phyloP scores from a whole-genome alignment of 2,888 invertebrate genomes.

The Eurytoma californica region DNA sequence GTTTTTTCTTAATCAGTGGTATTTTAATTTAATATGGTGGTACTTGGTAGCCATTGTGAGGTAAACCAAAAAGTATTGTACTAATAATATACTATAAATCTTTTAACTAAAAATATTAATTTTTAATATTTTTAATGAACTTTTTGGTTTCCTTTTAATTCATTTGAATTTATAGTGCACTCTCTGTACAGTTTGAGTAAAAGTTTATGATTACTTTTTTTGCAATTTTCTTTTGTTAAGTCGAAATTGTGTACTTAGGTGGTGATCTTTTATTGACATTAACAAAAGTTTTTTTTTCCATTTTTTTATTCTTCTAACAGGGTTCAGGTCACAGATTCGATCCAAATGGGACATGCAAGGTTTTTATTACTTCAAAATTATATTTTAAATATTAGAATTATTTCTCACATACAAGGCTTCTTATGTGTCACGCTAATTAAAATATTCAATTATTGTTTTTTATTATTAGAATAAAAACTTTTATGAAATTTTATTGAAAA shows the following conservation, averaged over 20 bases:
- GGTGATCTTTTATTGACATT: slow-evolving; percentile 19
- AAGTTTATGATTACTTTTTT: background rate
- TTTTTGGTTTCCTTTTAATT: slow-evolving; percentile 22
- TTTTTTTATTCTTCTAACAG: slow-evolving; percentile 46
- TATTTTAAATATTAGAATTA: slow-evolving; percentile 30
- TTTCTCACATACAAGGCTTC: slow-evolving; percentile 41
- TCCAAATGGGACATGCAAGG: slow-evolving; percentile 56
- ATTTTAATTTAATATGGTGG: too few relatives aligned
- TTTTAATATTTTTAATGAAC: background rate
- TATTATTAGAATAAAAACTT: too few relatives aligned
- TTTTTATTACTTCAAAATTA: slow-evolving; percentile 53
- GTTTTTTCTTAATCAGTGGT: background rate
- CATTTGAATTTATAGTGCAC: slow-evolving; percentile 1
- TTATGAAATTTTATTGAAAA: too few relatives aligned
- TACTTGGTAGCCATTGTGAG: slow-evolving; percentile 30
- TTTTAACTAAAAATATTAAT: background rate
- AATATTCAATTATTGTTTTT: background rate
- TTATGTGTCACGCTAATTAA: slow-evolving; percentile 23
- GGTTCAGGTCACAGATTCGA: slow-evolving; percentile 55
- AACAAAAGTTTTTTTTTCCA: slow-evolving; percentile 49
- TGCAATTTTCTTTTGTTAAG: slow-evolving; percentile 10
- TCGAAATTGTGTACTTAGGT: slow-evolving; percentile 4
- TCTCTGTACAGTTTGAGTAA: slow-evolving; percentile 48
- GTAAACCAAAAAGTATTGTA: slow-evolving; percentile 43
- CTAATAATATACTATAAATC: background rate